Percentiles rank a stretch among this genome's conserved stretches.
These are phyloP conservation scores for Aegotheles bennettii DNA, from an alignment of 2,113 vertebrate genomes.

Conservation along the genomic window DNA sequence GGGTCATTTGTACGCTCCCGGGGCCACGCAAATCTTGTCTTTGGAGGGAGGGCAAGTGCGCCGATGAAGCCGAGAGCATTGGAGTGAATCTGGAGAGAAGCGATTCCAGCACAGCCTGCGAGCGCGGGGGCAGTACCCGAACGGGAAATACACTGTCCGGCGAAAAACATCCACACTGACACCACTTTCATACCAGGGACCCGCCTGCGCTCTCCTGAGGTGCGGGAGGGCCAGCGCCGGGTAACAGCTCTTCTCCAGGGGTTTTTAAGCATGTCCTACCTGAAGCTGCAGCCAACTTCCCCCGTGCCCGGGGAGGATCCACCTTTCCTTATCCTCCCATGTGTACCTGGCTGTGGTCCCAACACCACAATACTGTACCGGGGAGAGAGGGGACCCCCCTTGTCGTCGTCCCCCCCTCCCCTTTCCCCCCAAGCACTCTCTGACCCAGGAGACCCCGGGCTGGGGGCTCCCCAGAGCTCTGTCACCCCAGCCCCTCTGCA, in stretches of 20 bases:
- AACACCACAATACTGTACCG: fast-evolving
- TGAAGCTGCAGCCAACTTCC: not conserved
- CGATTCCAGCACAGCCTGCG: too few species aligned
- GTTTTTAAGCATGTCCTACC: fast-evolving
- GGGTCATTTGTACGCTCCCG: fast-evolving
- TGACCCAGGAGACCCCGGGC: not conserved
- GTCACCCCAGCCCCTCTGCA: not conserved
- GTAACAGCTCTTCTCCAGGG: too few species aligned
- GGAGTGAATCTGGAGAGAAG: fast-evolving
- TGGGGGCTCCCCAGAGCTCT: not conserved
- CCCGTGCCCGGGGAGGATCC: fast-evolving
- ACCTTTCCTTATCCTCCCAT: fast-evolving
- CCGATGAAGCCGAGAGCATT: fast-evolving
- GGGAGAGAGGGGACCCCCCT: not conserved
- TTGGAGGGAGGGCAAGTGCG: fast-evolving
- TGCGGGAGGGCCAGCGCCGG: not conserved
- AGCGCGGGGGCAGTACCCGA: fast-evolving
- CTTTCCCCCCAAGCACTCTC: fast-evolving
- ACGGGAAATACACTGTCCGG: fast-evolving
- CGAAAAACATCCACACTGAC: fast-evolving
- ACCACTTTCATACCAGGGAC: fast-evolving
- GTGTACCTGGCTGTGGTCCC: not conserved
- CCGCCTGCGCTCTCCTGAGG: fast-evolving
- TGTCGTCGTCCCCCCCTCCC: too few species aligned
- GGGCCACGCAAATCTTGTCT: not conserved